Conservation (phyloP, 1,140 invertebrate genomes). For the Venturia canescens region DNA sequence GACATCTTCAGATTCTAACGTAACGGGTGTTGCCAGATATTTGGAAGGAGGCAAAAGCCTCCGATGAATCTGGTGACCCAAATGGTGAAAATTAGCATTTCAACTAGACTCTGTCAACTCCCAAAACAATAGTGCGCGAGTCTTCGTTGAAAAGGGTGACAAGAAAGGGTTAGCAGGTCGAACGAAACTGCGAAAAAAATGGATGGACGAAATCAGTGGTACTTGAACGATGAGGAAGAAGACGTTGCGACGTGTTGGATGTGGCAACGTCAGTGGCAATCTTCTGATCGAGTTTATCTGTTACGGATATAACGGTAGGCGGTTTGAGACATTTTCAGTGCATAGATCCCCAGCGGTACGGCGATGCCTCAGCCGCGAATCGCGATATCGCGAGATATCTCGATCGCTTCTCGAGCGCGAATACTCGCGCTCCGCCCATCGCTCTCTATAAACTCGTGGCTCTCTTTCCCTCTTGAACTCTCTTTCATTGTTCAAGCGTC, state of each 20-base stretch:
- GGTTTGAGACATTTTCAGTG: neutral
- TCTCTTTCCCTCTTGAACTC: neutral
- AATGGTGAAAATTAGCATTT: too few relatives aligned
- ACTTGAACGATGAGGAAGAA: neutral
- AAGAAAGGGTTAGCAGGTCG: too few relatives aligned
- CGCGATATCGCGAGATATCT: slow-evolving; percentile 37
- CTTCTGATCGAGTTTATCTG: slow-evolving; percentile 37
- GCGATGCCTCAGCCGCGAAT: neutral
- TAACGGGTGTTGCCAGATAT: too few relatives aligned
- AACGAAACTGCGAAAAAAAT: too few relatives aligned
- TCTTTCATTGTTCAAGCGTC: slow-evolving; percentile 2
- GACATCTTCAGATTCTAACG: too few relatives aligned
- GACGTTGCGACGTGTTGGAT: slow-evolving; percentile 12
- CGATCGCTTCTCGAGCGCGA: slow-evolving; percentile 31
- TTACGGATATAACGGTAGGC: slow-evolving; percentile 43
- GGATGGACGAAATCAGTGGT: neutral
- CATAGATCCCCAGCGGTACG: neutral
- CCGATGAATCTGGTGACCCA: too few relatives aligned
- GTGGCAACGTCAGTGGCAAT: slow-evolving; percentile 13
- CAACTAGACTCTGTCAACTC: too few relatives aligned
- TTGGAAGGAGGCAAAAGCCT: too few relatives aligned
- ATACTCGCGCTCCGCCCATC: slow-evolving; percentile 12
- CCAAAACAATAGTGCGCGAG: too few relatives aligned
- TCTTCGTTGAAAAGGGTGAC: too few relatives aligned
- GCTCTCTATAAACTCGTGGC: neutral